Base-by-base conservation (phyloP, 2,797 vertebrate species). In the Nannoperca obscura region DNA sequence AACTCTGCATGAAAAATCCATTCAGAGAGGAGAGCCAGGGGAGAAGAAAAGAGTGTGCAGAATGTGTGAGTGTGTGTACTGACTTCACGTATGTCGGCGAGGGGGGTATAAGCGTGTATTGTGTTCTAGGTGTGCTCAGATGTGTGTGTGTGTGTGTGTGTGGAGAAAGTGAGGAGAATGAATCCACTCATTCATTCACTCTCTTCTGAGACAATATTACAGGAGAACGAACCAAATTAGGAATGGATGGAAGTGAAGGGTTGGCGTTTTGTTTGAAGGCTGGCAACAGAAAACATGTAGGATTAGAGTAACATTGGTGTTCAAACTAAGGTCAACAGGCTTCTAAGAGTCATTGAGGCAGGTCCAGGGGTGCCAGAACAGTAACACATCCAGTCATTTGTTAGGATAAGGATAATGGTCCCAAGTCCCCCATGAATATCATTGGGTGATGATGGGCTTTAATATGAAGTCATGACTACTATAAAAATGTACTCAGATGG, bases 1-100 rank as follows among this genome's bases (percentile, higher is more conserved):
- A 89, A 91, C 85, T 69, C 76, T 88, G 86, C 74, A 86, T 89
- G 80, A 92, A 89, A 92, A 92, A 92, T 93, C 89, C 59, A 92
- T 90, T 88, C 71, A 27, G 66, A 75, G 74, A 88, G 73, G 73
- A 85, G 81, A 88, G 79, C 87, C 79, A 85, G 84, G 84, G 85
- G 84, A 87, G 84, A 75, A 32, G 75, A 60, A 44, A 42, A 10
- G 65, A 58, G 62, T 52, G 59, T 32, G 38, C 15, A 44, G 20
- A 42, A 11, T n/a, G 36, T 50, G 65, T 32, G 34, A 15, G 60
- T 14, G 69, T 68, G 76, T 55, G 80, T n/a, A 9, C 7, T 5
- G 46, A 46, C 61, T 66, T 34, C 19, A 42, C 53, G 64, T 20
- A 17, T 72, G 77, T 78, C 59, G 76, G 11, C 2, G 19, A 36